Evolutionary conservation across 37 sponge, comb jelly and placozoan species (phyloP).

Genomic region (Ianthella basta): DNA sequence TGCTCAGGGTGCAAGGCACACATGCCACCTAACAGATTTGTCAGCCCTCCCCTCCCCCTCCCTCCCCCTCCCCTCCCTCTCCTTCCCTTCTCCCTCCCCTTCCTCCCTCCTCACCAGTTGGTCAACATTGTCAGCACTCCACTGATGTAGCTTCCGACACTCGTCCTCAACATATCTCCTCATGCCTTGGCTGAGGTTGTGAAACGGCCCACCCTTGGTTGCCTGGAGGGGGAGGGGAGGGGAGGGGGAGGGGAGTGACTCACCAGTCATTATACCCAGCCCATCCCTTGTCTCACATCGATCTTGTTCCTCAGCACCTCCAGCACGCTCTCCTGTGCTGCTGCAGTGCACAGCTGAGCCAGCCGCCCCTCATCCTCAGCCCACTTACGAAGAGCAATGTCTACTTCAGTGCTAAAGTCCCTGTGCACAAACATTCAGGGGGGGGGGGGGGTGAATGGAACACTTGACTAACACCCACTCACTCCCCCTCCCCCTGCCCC

Average conservation of each 20-base stretch:
- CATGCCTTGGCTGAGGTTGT: conserved; percentile 71
- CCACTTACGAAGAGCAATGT: conserved; percentile 91
- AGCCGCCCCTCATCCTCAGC: conserved; percentile 77
- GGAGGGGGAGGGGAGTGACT: too few relatives aligned
- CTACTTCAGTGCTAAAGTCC: conserved; percentile 79
- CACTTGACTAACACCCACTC: too few relatives aligned
- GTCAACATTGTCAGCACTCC: conserved; percentile 79
- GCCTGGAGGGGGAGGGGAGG: not conserved
- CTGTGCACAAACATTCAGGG: conserved; percentile 36
- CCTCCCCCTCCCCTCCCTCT: too few relatives aligned
- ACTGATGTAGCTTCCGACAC: conserved; percentile 60
- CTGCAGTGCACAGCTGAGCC: conserved; percentile 66
- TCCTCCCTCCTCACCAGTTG: conserved; percentile 66
- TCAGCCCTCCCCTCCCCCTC: not conserved
- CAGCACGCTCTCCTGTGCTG: conserved; percentile 81
- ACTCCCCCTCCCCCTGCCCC: not conserved
- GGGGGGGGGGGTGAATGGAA: not conserved
- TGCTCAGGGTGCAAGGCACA: too few relatives aligned
- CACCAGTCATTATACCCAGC: not conserved
- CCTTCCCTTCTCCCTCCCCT: not conserved
- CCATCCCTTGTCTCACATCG: conserved; percentile 31
- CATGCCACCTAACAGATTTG: too few relatives aligned
- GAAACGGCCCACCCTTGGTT: conserved; percentile 61
- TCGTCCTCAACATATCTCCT: conserved; percentile 75
- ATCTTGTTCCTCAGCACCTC: conserved; percentile 69